Base-by-base conservation (phyloP, 1,140 invertebrate genomes). In the Latrodectus geometricus region DNA sequence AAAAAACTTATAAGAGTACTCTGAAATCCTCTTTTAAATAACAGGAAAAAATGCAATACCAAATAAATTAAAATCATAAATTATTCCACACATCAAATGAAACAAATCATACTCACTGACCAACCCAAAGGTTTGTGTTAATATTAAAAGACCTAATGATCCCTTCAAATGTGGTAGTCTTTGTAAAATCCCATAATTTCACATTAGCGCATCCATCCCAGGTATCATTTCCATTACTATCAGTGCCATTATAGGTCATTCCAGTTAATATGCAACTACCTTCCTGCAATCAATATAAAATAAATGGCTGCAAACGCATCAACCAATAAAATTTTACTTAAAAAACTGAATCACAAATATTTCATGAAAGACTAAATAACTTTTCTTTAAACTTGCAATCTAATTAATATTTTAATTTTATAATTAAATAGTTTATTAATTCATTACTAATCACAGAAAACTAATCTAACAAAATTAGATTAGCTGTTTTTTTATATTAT, bases 171-270 rank as follows among this genome's bases (percentile, higher is more conserved):
- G 94, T 94, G 4, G 94, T 94, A 8, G 95, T 94, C 49, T 93
- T 94, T 91, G 98, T 97, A 89, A 96, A 96, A 0, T 94, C 91
- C 49, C 91, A 89, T 1, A 98, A 89, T 88, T 95, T 94, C 0
- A 98, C 95, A 91, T 99, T 99, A 77, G 94, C 94, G 90, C 96
- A 96, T 9, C 95, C 96, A 89, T 97, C 93, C 96, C 97, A 98
- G 50, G 89, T 76, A 23, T 89, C 85, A 81, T 93, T 92, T 1
- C 93, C 92, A 77, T 92, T 91, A 69, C 93, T 93, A 48, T 94
- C 92, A 72, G 92, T 92, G 15, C 96, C 96, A 92, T 96, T 97
- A 91, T 96, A 95, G 0, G 96, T 94, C 15, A 98, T 89, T 14
- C 97, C 96, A 72, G 90, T 90, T 50, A 92, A 77, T 21, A 92